Base-by-base conservation (phyloP, 2,797 vertebrate genomes). In the Rhabdophis nuchalis region DNA sequence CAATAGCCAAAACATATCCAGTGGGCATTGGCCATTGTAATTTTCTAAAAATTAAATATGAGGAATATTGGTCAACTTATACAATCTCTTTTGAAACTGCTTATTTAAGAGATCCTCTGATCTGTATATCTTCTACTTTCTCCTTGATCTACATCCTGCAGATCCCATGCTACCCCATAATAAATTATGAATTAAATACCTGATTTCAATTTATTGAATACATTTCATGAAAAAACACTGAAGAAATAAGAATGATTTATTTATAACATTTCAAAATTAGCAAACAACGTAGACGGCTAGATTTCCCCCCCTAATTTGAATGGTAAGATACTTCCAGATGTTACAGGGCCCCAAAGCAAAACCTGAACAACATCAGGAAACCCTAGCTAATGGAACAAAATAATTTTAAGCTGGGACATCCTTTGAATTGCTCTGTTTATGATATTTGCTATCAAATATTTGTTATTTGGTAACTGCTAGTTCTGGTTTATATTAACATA, bases 371-470 rank as follows among this genome's bases (percentile, higher is more conserved):
- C 61, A 90, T 77, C 46, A 87, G 72, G 57, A 90, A 92, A 87
- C 61, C 20, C 85, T 85, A 90, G 85, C 77, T 41, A 72, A 10
- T 58, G 56, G 61, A 88, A 36, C 64, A 61, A 92, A 92, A 90
- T 88, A 88, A 92, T 87, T 90, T 53, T 90, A 90, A 92, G 36
- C 58, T 92, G 85, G 64, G 89, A 82, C 10, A 53, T 87, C 64
- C 64, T 92, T 92, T 92, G 92, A 90, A 86, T 86, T 36, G 64
- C 46, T 87, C 64, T 90, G 89, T 92, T 92, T 92, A 92, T 60
- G 41, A 60, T 92, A 60, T 82, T 86, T 82, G 64, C 54, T 92
- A 92, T 92, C 89, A 92, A 90, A 88, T 92, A 88, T 92, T 92
- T 58, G 23, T 92, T 82, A 87, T 90, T 90, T 82, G 41, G 53